phyloP scores from a whole-genome alignment of 2,888 invertebrate species.

The Hydriomena furcata region DNA sequence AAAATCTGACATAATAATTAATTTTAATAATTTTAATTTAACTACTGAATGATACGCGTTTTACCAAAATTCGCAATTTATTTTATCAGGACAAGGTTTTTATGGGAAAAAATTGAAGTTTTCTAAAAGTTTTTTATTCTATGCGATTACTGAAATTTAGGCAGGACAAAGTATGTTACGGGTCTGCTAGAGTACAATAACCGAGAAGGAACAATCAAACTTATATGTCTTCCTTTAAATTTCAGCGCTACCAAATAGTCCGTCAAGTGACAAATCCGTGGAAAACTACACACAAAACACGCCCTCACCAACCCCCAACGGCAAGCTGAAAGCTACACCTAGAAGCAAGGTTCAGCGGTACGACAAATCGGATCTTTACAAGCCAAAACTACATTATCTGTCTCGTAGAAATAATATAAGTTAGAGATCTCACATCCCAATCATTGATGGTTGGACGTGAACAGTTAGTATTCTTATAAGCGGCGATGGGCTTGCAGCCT shows the following conservation, averaged over 20 bases:
- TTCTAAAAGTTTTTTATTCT: too few species aligned
- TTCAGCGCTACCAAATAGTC: slow-evolving; percentile 70
- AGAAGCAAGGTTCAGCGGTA: slow-evolving; percentile 66
- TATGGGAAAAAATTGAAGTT: too few species aligned
- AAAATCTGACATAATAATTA: too few species aligned
- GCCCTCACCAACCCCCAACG: slow-evolving; percentile 46
- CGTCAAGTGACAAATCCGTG: slow-evolving; percentile 77
- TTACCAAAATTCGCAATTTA: too few species aligned
- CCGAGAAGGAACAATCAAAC: too few species aligned
- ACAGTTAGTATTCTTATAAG: background rate
- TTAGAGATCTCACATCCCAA: slow-evolving; percentile 37
- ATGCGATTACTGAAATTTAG: too few species aligned
- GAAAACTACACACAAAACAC: slow-evolving; percentile 72
- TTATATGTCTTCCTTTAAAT: slow-evolving; percentile 25
- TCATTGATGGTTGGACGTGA: background rate
- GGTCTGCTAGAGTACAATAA: too few species aligned
- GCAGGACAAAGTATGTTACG: too few species aligned
- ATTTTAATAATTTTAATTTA: too few species aligned
- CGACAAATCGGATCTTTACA: slow-evolving; percentile 71
- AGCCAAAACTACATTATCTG: slow-evolving; percentile 73
- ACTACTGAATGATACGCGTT: too few species aligned
- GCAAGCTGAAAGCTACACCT: slow-evolving; percentile 53
- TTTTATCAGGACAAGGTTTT: too few species aligned
- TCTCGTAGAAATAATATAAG: slow-evolving; percentile 70
- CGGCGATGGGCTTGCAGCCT: background rate